A percentile compares a stretch with the other conserved stretches of the same genome.
phyloP scores from a whole-genome alignment of 2,113 vertebrate species.

The Mugil cephalus region DNA sequence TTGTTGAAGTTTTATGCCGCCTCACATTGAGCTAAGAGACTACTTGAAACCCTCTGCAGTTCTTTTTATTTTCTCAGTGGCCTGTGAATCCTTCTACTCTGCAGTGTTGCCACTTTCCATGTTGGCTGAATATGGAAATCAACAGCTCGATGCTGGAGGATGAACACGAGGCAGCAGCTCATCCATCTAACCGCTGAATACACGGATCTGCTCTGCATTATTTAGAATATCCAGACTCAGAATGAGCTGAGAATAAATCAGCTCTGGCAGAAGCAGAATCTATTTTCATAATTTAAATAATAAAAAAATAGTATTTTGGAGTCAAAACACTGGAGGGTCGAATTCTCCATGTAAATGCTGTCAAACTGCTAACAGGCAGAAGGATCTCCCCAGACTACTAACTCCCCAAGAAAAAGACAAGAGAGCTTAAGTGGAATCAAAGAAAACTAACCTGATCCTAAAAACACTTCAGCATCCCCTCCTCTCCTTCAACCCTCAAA shows the following conservation, averaged over 20 bases:
- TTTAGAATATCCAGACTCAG: conserved; percentile 19
- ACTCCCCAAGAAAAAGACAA: conserved; percentile 5
- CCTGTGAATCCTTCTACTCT: not conserved
- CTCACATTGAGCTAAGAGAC: too few relatives aligned
- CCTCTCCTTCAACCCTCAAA: not conserved
- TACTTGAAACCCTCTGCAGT: too few relatives aligned
- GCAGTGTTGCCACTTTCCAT: too few relatives aligned
- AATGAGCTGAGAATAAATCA: conserved; percentile 22
- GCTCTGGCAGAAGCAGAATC: conserved; percentile 16
- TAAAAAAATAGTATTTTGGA: not conserved
- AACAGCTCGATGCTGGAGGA: not conserved
- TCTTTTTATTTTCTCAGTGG: too few relatives aligned
- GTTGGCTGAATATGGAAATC: not conserved
- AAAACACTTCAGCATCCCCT: not conserved
- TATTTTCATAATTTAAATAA: conserved; percentile 42
- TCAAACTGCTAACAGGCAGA: not conserved
- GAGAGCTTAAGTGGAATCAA: not conserved
- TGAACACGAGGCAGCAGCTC: not conserved
- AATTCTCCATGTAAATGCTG: not conserved
- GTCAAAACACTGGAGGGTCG: conserved; percentile 27
- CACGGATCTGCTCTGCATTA: conserved; percentile 4
- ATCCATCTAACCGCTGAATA: conserved; percentile 22
- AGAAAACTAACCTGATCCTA: not conserved
- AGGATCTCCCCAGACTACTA: not conserved
- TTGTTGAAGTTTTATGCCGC: too few relatives aligned